A percentile compares a stretch with the other conserved stretches of the same genome.
phyloP scores from a whole-genome alignment of 2,888 invertebrate species.

The Xylota sylvarum region DNA sequence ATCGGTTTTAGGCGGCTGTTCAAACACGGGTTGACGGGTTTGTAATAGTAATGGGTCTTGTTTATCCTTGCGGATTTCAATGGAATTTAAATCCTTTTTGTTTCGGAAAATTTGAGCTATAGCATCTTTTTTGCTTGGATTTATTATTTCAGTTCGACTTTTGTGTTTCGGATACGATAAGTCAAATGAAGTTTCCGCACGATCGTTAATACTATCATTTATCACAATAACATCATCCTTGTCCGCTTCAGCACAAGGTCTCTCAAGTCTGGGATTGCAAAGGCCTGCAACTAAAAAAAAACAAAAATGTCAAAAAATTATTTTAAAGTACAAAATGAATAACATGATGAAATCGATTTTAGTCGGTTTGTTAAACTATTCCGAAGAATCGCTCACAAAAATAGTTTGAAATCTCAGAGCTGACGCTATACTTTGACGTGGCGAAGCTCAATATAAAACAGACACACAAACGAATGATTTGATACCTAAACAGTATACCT shows the following conservation, averaged over 20 bases:
- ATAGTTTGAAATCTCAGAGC: too few relatives aligned
- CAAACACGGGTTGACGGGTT: slow-evolving; percentile 27
- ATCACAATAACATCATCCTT: slow-evolving; percentile 73
- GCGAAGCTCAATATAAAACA: too few relatives aligned
- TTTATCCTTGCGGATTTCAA: slow-evolving; percentile 43
- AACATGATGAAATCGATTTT: too few relatives aligned
- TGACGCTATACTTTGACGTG: too few relatives aligned
- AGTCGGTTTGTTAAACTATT: too few relatives aligned
- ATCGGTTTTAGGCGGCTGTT: not conserved
- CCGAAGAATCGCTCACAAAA: too few relatives aligned
- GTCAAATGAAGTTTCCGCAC: slow-evolving; percentile 23
- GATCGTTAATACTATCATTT: slow-evolving; percentile 67
- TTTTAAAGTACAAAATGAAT: too few relatives aligned
- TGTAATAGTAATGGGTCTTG: slow-evolving; percentile 1
- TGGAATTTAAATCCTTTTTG: slow-evolving; percentile 11
- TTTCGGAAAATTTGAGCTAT: slow-evolving; percentile 27
- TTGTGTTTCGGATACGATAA: slow-evolving; percentile 33
- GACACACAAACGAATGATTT: too few relatives aligned
- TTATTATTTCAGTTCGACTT: slow-evolving; percentile 21
- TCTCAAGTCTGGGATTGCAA: slow-evolving; percentile 12
- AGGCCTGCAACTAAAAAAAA: not conserved
- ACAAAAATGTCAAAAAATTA: too few relatives aligned
- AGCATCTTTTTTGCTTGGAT: slow-evolving; percentile 23
- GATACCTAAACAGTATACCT: too few relatives aligned
- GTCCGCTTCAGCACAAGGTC: slow-evolving; percentile 32